These are phyloP conservation scores for Chalcis sispes DNA, from an alignment of 2,888 invertebrate species.

Conservation along the genomic window DNA sequence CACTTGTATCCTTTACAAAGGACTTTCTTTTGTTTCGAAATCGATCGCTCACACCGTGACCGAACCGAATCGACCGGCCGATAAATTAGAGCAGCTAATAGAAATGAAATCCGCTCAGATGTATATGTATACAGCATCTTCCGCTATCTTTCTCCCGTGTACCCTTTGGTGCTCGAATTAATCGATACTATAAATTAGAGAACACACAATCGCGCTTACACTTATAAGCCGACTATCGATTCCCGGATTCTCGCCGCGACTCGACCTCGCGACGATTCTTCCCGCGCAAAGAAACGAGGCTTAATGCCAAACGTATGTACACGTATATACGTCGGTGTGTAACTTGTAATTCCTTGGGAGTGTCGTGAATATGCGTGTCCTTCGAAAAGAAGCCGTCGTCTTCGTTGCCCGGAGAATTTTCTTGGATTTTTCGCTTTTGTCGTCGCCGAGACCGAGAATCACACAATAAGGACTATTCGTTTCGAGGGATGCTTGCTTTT, in stretches of 20 bases:
- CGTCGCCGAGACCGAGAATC: too few species aligned
- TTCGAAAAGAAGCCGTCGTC: too few species aligned
- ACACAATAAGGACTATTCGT: conserved; percentile 6
- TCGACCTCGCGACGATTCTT: neutral
- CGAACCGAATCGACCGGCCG: conserved; percentile 61
- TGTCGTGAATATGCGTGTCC: conserved; percentile 32
- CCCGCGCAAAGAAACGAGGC: neutral
- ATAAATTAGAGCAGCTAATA: conserved; percentile 71
- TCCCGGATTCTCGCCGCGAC: conserved; percentile 59
- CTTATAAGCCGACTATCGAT: conserved; percentile 72
- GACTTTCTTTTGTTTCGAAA: conserved; percentile 14
- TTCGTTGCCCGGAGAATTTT: neutral
- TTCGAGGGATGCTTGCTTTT: neutral
- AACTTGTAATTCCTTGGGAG: conserved; percentile 54
- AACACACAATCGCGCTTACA: conserved; percentile 73
- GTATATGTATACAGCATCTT: neutral
- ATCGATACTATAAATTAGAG: conserved; percentile 75
- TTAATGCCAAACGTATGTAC: neutral
- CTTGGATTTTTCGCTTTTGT: conserved; percentile 13
- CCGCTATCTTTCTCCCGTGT: conserved; percentile 56
- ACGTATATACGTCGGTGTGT: neutral
- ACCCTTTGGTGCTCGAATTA: conserved; percentile 69
- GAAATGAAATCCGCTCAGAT: conserved; percentile 69
- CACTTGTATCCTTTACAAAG: too few species aligned
- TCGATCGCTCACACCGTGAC: conserved; percentile 16